Conservation (phyloP, 2,888 invertebrate genomes). For the Dicycla oo region DNA sequence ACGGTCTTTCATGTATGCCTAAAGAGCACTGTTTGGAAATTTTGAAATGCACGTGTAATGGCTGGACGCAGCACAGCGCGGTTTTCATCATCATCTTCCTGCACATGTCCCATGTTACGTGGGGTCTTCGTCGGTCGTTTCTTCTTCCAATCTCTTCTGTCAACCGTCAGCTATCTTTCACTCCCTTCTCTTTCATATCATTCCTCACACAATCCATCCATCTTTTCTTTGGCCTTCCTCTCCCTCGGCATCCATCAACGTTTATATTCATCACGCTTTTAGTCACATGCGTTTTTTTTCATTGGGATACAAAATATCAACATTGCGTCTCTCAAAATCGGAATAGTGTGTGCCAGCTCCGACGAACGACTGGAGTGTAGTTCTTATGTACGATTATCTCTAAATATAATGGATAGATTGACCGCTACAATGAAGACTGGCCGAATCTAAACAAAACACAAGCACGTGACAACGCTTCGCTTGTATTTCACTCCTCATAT, state of each 20-base stretch:
- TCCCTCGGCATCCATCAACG: background rate
- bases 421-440: too few species aligned
- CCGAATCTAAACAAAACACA: too few species aligned
- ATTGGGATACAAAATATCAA: background rate
- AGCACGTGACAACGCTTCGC: too few species aligned
- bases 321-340: too few species aligned
- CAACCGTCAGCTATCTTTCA: background rate
- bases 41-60: background rate
- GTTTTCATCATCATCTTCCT: background rate
- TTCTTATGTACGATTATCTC: too few species aligned
- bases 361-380: too few species aligned
- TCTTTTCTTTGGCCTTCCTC: background rate
- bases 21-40: background rate
- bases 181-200: background rate
- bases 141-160: background rate
- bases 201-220: background rate
- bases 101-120: background rate
- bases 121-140: too few species aligned
- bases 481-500: too few species aligned
- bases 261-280: background rate
- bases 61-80: background rate
- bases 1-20: background rate
- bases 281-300: background rate
- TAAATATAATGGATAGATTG: too few species aligned
- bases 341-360: too few species aligned